Conservation (phyloP, 2,113 vertebrate genomes). For the Paraplagusia blochii region DNA sequence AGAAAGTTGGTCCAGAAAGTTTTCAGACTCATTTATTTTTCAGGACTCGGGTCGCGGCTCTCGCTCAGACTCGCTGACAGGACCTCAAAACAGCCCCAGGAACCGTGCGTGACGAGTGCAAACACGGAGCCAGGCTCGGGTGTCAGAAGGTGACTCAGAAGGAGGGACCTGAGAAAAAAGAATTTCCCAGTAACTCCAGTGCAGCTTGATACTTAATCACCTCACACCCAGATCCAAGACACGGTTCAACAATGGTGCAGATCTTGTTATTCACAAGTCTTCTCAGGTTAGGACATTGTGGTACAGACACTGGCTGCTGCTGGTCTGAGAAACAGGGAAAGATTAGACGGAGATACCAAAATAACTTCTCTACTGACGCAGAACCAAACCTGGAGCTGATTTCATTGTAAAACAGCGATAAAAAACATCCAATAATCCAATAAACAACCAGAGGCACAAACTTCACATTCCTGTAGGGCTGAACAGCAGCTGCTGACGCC, state of each 20-base stretch:
- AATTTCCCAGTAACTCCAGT: conserved; percentile 48
- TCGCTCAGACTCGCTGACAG: conserved; percentile 40
- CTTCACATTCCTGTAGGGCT: no score
- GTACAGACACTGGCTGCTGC: no score
- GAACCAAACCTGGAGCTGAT: no score
- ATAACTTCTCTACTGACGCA: no score
- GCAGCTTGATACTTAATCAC: conserved; percentile 37
- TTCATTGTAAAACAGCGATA: no score
- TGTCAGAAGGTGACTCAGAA: conserved; percentile 58
- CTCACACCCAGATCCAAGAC: conserved; percentile 56
- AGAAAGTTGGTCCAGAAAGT: no score
- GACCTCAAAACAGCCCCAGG: conserved; percentile 30
- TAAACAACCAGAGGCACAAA: no score
- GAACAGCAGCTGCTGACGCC: no score
- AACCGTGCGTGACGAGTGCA: conserved; percentile 16
- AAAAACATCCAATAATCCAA: no score
- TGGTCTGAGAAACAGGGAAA: no score
- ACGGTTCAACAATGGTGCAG: conserved; percentile 32
- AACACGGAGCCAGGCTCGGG: conserved; percentile 17
- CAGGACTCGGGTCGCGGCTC: neutral
- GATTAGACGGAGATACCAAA: no score
- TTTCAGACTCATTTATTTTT: neutral
- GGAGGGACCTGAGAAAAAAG: conserved; percentile 41
- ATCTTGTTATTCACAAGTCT: conserved; percentile 25
- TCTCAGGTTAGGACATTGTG: neutral